phyloP scores from a whole-genome alignment of 1,140 invertebrate species.

The Lepidurus packardi region DNA sequence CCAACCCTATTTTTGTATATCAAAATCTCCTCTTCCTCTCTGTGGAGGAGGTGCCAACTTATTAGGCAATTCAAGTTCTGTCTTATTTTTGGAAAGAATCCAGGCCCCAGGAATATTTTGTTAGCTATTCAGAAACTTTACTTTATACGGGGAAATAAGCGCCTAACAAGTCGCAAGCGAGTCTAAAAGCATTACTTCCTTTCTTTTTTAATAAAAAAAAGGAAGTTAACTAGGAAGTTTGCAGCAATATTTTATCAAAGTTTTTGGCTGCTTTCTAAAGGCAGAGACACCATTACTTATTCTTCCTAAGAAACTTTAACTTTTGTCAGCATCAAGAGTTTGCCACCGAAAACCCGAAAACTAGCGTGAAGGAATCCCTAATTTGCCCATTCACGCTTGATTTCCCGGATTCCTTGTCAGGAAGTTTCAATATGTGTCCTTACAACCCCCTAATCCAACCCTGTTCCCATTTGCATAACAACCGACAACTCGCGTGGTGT shows the following conservation, averaged over 20 bases:
- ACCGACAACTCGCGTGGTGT: background rate
- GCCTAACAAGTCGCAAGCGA: background rate
- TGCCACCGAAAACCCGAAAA: no score
- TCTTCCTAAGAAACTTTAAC: background rate
- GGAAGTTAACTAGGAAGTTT: background rate
- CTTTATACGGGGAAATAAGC: no score
- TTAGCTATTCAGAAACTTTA: no score
- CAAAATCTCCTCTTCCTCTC: no score
- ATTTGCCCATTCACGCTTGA: background rate
- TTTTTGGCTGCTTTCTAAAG: background rate
- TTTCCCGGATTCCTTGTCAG: background rate
- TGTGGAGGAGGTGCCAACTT: no score
- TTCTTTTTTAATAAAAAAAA: background rate
- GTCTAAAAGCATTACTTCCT: background rate
- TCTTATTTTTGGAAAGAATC: no score
- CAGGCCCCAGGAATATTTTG: no score
- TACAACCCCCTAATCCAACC: background rate
- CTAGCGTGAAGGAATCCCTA: background rate
- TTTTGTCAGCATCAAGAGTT: background rate
- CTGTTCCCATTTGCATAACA: background rate
- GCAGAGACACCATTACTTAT: background rate
- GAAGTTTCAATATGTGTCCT: background rate
- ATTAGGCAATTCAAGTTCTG: no score
- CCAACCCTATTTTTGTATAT: no score
- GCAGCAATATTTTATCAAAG: background rate